These are phyloP conservation scores for Diglossa cyanea DNA, from an alignment of 2,797 vertebrate genomes.

Conservation along the genomic window DNA sequence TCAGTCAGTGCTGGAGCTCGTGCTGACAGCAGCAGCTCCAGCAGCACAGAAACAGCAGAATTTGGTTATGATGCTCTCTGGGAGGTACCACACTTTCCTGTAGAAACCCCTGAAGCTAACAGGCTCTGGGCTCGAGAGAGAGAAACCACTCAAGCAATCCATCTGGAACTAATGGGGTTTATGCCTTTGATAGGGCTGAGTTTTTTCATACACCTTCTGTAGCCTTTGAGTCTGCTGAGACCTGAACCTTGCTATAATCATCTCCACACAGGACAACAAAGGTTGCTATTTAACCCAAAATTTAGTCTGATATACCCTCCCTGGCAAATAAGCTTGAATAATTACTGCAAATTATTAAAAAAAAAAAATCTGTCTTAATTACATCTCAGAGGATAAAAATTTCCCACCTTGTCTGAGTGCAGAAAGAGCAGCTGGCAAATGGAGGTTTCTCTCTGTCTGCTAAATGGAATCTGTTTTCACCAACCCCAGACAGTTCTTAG, in stretches of 20 bases:
- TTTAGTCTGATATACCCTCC: background rate
- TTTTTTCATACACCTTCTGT: background rate
- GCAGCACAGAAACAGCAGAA: background rate
- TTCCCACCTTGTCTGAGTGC: background rate
- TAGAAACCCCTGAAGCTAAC: background rate
- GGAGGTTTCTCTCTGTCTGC: background rate
- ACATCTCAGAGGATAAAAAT: background rate
- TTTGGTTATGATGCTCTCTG: background rate
- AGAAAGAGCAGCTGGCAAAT: constrained; percentile 1
- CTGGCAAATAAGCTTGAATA: background rate
- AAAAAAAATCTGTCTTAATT: background rate
- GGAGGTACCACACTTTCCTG: background rate
- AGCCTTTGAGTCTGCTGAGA: background rate
- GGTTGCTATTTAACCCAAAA: background rate
- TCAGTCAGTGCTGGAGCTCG: background rate
- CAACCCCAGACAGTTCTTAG: background rate
- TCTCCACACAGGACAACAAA: background rate
- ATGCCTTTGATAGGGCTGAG: background rate
- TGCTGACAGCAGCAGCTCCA: background rate
- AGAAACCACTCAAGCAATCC: background rate
- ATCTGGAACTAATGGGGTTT: background rate
- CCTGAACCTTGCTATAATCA: background rate
- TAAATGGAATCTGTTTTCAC: background rate
- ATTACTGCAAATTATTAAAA: background rate
- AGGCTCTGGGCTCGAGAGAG: background rate